phyloP scores from a whole-genome alignment of 2,888 invertebrate species.

The Venusia cambrica region DNA sequence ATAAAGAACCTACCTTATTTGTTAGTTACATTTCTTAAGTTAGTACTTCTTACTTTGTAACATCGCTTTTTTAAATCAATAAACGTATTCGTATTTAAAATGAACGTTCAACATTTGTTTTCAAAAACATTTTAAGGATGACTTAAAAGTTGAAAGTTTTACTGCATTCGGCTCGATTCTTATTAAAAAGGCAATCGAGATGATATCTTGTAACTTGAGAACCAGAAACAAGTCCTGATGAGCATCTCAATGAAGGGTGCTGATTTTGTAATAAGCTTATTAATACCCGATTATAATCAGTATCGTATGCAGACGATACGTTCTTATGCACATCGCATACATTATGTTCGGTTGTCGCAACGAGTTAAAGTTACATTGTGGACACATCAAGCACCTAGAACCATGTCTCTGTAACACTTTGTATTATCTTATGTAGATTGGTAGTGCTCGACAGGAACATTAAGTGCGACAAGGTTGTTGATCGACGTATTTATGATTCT shows the following conservation, averaged over 20 bases:
- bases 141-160: no score
- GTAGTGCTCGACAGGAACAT: neutral
- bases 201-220: slow-evolving; percentile 25
- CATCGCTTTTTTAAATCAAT: no score
- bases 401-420: slow-evolving; percentile 16
- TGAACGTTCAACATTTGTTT: no score
- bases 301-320: slow-evolving; percentile 34
- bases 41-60: no score
- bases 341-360: slow-evolving; percentile 49
- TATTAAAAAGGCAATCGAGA: slow-evolving; percentile 12
- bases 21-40: no score
- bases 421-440: slow-evolving; percentile 5
- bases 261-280: slow-evolving; percentile 36
- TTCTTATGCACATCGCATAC: slow-evolving; percentile 56
- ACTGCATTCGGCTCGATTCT: no score
- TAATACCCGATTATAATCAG: slow-evolving; percentile 32
- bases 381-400: slow-evolving; percentile 15
- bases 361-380: slow-evolving; percentile 40
- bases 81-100: no score
- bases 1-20: no score
- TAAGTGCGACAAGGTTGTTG: slow-evolving; percentile 25
- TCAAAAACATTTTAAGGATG: no score
- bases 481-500: slow-evolving; percentile 20
- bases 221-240: slow-evolving; percentile 24
- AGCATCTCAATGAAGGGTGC: slow-evolving; percentile 30